Conservation (phyloP, 1,140 invertebrate species). For the Episyrphus balteatus region DNA sequence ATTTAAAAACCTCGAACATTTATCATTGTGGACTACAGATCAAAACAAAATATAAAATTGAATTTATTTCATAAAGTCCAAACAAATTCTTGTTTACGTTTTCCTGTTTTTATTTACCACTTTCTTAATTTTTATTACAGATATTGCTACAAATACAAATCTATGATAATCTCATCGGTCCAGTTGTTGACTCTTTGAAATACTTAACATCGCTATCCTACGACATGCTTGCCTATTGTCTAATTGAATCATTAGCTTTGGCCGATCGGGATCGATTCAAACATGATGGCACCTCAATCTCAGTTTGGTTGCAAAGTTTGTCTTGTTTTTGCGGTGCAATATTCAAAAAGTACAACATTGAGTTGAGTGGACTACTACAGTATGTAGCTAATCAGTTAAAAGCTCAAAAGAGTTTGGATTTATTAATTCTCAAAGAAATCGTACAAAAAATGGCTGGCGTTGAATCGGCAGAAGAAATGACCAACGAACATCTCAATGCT, state of each 20-base stretch:
- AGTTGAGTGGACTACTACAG: slow-evolving; percentile 87
- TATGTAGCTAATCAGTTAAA: slow-evolving; percentile 97
- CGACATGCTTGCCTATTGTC: slow-evolving; percentile 91
- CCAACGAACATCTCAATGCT: slow-evolving; percentile 88
- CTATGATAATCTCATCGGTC: slow-evolving; percentile 93
- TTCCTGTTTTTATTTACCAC: too few species aligned
- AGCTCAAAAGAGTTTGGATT: slow-evolving; percentile 87
- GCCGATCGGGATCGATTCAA: slow-evolving; percentile 68
- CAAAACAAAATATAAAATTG: not conserved
- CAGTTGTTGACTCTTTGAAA: slow-evolving; percentile 96
- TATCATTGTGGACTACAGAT: not conserved
- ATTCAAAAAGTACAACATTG: slow-evolving; percentile 95
- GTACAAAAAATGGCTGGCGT: slow-evolving; percentile 99
- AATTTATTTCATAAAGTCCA: too few species aligned
- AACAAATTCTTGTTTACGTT: too few species aligned
- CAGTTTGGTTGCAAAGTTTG: slow-evolving; percentile 87
- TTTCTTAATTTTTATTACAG: slow-evolving; percentile 29
- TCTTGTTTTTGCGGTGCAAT: slow-evolving; percentile 90
- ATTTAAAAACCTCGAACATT: too few species aligned
- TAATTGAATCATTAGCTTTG: slow-evolving; percentile 81
- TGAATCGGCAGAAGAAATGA: slow-evolving; percentile 93
- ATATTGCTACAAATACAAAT: slow-evolving; percentile 86
- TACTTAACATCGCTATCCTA: slow-evolving; percentile 93
- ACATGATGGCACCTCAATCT: slow-evolving; percentile 86
- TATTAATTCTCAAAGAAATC: slow-evolving; percentile 93